Base-by-base conservation (phyloP, 2,888 invertebrate genomes). In the Trachelus stipa region DNA sequence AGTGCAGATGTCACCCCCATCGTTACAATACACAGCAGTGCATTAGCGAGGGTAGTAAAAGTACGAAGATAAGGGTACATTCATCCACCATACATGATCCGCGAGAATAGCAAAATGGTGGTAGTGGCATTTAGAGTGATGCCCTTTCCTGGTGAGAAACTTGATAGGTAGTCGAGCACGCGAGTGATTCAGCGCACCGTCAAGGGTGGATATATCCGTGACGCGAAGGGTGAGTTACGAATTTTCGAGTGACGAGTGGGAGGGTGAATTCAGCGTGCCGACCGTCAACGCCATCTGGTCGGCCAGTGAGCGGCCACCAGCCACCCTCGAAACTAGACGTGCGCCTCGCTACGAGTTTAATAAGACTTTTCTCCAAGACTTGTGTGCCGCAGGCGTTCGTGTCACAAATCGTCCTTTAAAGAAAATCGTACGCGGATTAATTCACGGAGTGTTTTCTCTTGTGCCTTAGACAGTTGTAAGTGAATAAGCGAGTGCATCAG, bases 201-300 rank as follows among this genome's bases (percentile, higher is more conserved):
- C 78, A 76, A 76, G 73, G 73, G 35, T 34, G 34, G 80, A 81
- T 80, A 75, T 79, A 56, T 56, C 15, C 23, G 56, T 23, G 79
- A 75, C 40, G 73, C 33, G 80, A 68, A 81, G 82, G 82, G 81
- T 82, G 23, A 56, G 9, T 56, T 56, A 56, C 9, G 56, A 56
- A 56, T 56, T 56, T 56, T 56, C 56, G 56, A 23, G 56, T 56
- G 23, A 23, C 56, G 9, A 79, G 81, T 76, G 79, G 79, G 71
- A 77, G 82, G 81, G 85, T 84, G 83, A 56, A 56, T 56, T 56
- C 23, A 23, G 82, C 78, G 82, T 75, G 82, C 83, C 80, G 11
- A 79, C 79, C 81, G 77, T 76, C 81, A 83, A 86, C 89, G 89
- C 87, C 88, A 89, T 88, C 89, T 89, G 87, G 83, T 84, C 84